Base-by-base conservation (phyloP, 2,888 invertebrate genomes). In the Aspidiotus rigidus region DNA sequence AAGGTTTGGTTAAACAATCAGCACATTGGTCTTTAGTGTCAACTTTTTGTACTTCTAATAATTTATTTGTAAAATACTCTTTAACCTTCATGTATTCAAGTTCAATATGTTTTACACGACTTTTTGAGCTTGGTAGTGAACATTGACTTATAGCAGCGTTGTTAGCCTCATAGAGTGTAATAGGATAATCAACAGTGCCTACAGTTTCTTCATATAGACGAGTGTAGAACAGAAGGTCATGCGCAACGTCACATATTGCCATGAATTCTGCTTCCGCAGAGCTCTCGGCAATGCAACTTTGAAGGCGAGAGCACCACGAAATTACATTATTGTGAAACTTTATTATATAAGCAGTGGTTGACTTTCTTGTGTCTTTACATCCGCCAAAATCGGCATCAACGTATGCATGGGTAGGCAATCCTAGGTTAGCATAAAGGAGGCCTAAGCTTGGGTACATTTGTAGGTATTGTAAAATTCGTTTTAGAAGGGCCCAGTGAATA, bases 251-350 rank as follows among this genome's bases (percentile, higher is more conserved):
- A 61, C 61, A 61, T n/a, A 61, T 61, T 0, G 75, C 75, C 28
- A 76, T 71, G 61, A 74, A 74, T 60, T 76, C 75, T 3, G 75
- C 74, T 60, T 75, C 76, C 2, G 73, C 74, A 1, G 74, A 74
- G 7, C 74, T 62, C 8, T 56, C n/a, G 9, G 69, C 55, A 15
- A 41, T 28, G n/a, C 55, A 17, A 15, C 42, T 28, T 62, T 69
- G 69, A 42, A 62, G 55, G 7, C 39, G 41, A 42, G 62, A 56
- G 9, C 28, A 73, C 74, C 75, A 75, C 1, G 72, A 66, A 9
- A 75, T 69, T 10, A 72, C 71, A 8, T 71, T 71, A 13, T 72
- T 71, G 17, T 67, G 64, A 16, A 74, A 63, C 49, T 70, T 64
- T 54, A 73, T 73, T 2, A 73, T 66, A 53, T 72, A 74, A 6